Percentiles rank a stretch among this genome's conserved stretches.
Evolutionary conservation across 2,113 vertebrate species (phyloP).

Genomic region (Erythrocercus mccallii): DNA sequence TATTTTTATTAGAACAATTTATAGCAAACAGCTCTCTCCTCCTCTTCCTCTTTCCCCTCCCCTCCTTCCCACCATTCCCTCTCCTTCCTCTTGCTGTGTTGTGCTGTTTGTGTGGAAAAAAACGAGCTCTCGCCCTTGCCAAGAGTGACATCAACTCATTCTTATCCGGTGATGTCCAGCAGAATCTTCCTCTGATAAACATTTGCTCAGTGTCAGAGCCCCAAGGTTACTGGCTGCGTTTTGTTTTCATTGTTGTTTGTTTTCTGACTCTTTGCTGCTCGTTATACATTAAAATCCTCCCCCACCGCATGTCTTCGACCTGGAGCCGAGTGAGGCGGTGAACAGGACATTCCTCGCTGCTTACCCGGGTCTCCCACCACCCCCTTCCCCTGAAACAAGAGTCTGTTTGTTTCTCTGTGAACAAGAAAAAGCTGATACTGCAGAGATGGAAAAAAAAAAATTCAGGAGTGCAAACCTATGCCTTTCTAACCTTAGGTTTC

Average conservation of each 20-base stretch:
- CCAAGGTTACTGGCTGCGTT: slow-evolving; percentile 59
- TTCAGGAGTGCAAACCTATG: neutral
- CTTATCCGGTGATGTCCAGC: slow-evolving; percentile 77
- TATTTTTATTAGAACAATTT: slow-evolving; percentile 22
- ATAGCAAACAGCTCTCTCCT: slow-evolving; percentile 12
- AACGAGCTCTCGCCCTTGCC: slow-evolving; percentile 53
- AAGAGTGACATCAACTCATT: slow-evolving; percentile 84
- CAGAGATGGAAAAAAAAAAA: neutral
- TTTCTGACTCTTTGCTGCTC: slow-evolving; percentile 23
- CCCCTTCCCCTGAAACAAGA: neutral
- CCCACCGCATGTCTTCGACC: neutral
- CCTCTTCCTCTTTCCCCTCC: slow-evolving; percentile 11
- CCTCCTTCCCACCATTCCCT: neutral
- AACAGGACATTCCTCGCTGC: neutral
- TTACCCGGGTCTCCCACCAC: neutral
- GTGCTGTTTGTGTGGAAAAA: slow-evolving; percentile 69
- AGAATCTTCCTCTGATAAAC: slow-evolving; percentile 71
- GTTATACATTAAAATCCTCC: neutral
- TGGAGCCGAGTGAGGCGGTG: neutral
- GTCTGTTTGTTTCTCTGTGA: neutral
- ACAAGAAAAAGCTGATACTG: slow-evolving; percentile 1
- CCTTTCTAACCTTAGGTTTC: neutral
- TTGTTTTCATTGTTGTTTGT: slow-evolving; percentile 37
- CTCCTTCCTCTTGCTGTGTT: slow-evolving; percentile 46
- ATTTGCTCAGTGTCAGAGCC: slow-evolving; percentile 69